These are phyloP conservation scores for Anguilla megastoma DNA, from an alignment of 2,797 vertebrate genomes.

Conservation along the genomic window DNA sequence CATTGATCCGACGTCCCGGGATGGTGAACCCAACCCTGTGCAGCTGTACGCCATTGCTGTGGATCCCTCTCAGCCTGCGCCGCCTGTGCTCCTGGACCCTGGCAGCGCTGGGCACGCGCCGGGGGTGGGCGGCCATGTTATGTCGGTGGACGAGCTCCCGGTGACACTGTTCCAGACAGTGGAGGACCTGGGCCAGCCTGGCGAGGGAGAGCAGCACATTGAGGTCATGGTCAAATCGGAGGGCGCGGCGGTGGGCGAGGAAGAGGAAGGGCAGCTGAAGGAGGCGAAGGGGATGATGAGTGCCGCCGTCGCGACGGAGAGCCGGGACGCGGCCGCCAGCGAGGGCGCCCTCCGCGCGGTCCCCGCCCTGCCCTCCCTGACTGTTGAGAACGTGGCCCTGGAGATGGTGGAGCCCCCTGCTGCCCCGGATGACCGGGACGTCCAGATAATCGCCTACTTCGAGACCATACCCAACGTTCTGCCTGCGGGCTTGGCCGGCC, in stretches of 20 bases:
- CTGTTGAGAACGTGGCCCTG: slow-evolving; percentile 44
- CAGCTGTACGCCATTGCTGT: slow-evolving; percentile 57
- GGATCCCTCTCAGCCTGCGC: slow-evolving; percentile 32
- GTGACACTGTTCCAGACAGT: slow-evolving; percentile 53
- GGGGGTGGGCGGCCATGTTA: neutral
- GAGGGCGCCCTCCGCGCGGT: neutral
- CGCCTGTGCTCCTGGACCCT: slow-evolving; percentile 37
- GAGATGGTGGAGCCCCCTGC: slow-evolving; percentile 47
- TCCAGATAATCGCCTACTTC: slow-evolving; percentile 67
- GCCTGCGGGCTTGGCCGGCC: slow-evolving; percentile 31
- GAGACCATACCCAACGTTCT: slow-evolving; percentile 67
- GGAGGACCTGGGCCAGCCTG: slow-evolving; percentile 30
- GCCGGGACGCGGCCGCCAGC: slow-evolving; percentile 36
- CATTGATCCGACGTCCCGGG: slow-evolving; percentile 25
- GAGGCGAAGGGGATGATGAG: slow-evolving; percentile 46
- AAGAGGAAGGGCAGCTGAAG: slow-evolving; percentile 45
- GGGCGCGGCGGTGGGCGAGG: neutral
- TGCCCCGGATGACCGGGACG: neutral
- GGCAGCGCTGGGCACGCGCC: slow-evolving; percentile 32
- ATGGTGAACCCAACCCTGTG: slow-evolving; percentile 10
- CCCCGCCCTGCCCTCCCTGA: neutral
- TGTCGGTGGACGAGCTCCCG: slow-evolving; percentile 42
- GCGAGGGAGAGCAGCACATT: slow-evolving; percentile 33
- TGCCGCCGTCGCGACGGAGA: slow-evolving; percentile 47
- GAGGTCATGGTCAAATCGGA: slow-evolving; percentile 61